Evolutionary conservation across 2,888 invertebrate species (phyloP), one percentile per base, ranked within the genome.

Genomic region (Listrodromus nycthemerus): DNA sequence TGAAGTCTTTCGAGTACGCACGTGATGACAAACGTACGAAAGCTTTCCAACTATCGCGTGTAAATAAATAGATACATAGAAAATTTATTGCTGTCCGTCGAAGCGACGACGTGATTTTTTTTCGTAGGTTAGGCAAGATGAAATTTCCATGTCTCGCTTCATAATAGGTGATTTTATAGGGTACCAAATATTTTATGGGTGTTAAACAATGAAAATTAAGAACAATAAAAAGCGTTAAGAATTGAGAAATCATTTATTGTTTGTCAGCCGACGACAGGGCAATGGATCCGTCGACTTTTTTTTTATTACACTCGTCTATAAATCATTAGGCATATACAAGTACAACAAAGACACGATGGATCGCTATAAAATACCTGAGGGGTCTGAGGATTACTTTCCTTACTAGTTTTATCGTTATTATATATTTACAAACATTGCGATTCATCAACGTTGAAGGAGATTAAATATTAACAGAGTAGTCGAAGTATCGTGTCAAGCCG

Each of bases 221-320:
- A n/a, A 50, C 21, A 19, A 21, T 7, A 7, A 16, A 52, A 52
- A 45, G 16, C 10, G 27, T 8, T 10, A 24, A 58, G 24, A 27
- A 24, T 55, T 55, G 7, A 55, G 6, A 55, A 58, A 58, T 58
- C 13, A 27, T 58, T 58, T 58, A 58, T 58, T 61, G 3, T 13
- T 30, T 7, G 61, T 30, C 27, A n/a, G 16, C 30, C 61, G 30
- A 16, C 30, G 7, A 8, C 21, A 21, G 21, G 55, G 21, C 52
- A 21, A 52, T 19, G 19, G 52, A 19, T 21, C 19, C n/a, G n/a
- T 52, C 52, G 1, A 52, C 21, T 21, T 58, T 2, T 3, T 58
- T 61, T 27, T 6, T 61, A 24, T 61, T 61, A 61, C 30, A 61
- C 27, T 61, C 61, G 61, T 61, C 30, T 61, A 61, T 13, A 61